A percentile compares a stretch with the other conserved stretches of the same genome.
These are phyloP conservation scores for Heliconius ismenius DNA, from an alignment of 2,888 invertebrate species.

Conservation along the genomic window DNA sequence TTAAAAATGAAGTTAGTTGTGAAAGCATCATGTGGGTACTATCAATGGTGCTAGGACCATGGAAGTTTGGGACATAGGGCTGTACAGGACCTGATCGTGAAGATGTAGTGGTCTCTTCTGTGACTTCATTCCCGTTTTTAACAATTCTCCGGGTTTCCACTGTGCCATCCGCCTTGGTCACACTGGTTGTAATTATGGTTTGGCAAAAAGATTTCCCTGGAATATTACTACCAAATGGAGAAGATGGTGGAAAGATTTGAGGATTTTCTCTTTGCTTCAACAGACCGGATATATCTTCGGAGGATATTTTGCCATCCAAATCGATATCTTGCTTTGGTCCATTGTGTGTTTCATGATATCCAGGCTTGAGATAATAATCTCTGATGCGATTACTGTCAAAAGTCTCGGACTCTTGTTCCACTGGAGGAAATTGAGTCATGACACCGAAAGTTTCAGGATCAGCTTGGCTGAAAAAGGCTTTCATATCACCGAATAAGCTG, in stretches of 20 bases:
- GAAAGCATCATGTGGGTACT: conserved; percentile 58
- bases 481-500: conserved; percentile 67
- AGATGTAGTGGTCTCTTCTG: conserved; percentile 58
- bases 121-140: conserved; percentile 69
- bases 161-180: conserved; percentile 71
- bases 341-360: conserved; percentile 59
- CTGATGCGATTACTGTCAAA: conserved; percentile 61
- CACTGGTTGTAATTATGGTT: conserved; percentile 73
- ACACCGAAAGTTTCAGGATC: conserved; percentile 50
- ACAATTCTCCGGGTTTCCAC: conserved; percentile 70
- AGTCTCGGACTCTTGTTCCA: conserved; percentile 49
- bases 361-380: conserved; percentile 74
- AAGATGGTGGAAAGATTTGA: conserved; percentile 40
- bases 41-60: conserved; percentile 57
- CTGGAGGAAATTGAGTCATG: conserved; percentile 40
- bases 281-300: conserved; percentile 71
- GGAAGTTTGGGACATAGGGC: conserved; percentile 50
- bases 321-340: conserved; percentile 62
- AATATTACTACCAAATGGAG: conserved; percentile 61
- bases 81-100: conserved; percentile 49
- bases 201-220: conserved; percentile 69
- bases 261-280: conserved; percentile 62
- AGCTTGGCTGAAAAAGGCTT: conserved; percentile 59
- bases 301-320: conserved; percentile 73
- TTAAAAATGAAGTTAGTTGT: conserved; percentile 65